phyloP scores from a whole-genome alignment of 2,797 vertebrate species.

The Rhynchonycteris naso region DNA sequence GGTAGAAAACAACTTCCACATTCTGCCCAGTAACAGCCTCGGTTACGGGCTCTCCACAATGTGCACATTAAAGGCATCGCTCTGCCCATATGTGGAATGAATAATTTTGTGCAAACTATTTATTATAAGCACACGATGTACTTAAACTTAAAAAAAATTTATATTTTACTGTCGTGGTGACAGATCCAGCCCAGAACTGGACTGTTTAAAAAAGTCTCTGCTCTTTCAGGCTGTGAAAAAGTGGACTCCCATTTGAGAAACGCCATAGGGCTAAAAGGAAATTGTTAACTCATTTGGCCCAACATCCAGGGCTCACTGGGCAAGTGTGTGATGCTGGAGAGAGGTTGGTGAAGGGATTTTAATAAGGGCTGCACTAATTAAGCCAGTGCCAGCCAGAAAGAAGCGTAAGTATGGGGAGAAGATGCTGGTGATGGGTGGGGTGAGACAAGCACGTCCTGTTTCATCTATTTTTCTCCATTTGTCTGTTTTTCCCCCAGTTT shows the following conservation, averaged over 20 bases:
- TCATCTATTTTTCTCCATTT: not conserved
- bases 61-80: slow-evolving; percentile 82
- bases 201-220: slow-evolving; percentile 83
- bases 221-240: slow-evolving; percentile 79
- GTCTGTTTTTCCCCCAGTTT: not conserved
- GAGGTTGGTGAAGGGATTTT: not conserved
- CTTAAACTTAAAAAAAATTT: slow-evolving; percentile 72
- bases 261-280: slow-evolving; percentile 82
- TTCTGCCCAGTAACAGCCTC: slow-evolving; percentile 81
- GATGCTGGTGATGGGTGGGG: accelerated
- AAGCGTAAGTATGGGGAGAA: not conserved
- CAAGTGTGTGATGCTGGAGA: not conserved
- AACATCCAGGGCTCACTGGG: slow-evolving; percentile 49
- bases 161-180: slow-evolving; percentile 86
- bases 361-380: slow-evolving; percentile 33
- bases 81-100: slow-evolving; percentile 84
- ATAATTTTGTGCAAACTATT: slow-evolving; percentile 86
- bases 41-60: slow-evolving; percentile 82
- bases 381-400: not conserved
- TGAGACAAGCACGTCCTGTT: not conserved
- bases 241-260: slow-evolving; percentile 82
- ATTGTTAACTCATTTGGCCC: slow-evolving; percentile 82
- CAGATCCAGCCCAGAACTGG: slow-evolving; percentile 86
- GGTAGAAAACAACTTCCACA: slow-evolving; percentile 86
- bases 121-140: slow-evolving; percentile 85